A percentile compares a stretch with the other conserved stretches of the same genome.
Conservation (phyloP, 1,140 invertebrate genomes). For the Sitobion miscanthi region DNA sequence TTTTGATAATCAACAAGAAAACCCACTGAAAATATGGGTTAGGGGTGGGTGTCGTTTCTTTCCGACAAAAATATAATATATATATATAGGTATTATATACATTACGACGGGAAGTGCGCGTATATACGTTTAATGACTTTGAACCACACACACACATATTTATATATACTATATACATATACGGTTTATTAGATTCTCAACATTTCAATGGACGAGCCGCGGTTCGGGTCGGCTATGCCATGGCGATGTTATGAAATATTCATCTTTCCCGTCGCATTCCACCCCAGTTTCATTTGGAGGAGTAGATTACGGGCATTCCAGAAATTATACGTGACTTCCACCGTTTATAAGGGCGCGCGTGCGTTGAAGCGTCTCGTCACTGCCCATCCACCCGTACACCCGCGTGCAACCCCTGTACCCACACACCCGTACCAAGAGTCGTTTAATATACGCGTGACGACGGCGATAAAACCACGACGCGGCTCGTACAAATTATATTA, state of each 20-base stretch:
- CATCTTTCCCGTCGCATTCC: conserved; percentile 14
- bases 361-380: neutral
- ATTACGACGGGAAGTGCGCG: neutral
- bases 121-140: conserved; percentile 6
- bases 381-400: neutral
- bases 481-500: neutral
- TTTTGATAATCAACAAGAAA: neutral
- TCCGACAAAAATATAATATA: neutral
- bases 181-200: conserved; percentile 23
- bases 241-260: neutral
- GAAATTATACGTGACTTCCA: conserved; percentile 1
- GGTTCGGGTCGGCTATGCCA: neutral
- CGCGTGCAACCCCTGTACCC: neutral
- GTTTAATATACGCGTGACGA: neutral
- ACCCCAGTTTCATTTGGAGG: neutral
- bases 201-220: conserved; percentile 15
- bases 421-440: neutral
- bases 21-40: neutral
- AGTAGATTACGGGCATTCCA: conserved; percentile 22
- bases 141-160: neutral
- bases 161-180: neutral
- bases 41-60: conserved; percentile 5
- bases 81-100: neutral
- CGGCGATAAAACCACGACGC: neutral
- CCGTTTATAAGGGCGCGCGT: conserved; percentile 9